A percentile compares a stretch with the other conserved stretches of the same genome.
phyloP scores from a whole-genome alignment of 1,140 invertebrate genomes.

The Eupristina koningsbergeri region DNA sequence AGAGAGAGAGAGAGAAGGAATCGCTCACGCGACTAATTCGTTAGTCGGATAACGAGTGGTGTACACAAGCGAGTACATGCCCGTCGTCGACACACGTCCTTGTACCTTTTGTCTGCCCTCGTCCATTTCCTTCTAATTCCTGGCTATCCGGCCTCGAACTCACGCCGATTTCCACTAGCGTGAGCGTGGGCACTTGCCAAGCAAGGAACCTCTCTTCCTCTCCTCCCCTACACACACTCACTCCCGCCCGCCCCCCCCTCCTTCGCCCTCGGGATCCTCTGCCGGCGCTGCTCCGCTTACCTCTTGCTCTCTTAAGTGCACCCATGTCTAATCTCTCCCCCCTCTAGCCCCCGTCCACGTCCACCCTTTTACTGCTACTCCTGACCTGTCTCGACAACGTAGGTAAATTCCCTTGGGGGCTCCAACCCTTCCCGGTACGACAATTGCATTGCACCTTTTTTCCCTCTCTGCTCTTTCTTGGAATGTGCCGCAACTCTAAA shows the following conservation, averaged over 20 bases:
- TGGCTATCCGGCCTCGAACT: not conserved
- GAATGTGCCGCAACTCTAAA: not conserved
- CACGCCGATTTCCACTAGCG: slow-evolving; percentile 21
- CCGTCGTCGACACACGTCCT: not conserved
- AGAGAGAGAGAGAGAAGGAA: not conserved
- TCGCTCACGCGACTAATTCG: slow-evolving; percentile 43
- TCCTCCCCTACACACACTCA: not conserved
- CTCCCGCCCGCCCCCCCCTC: not conserved
- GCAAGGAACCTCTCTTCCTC: not conserved
- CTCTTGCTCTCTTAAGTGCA: not conserved
- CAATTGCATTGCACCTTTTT: no score
- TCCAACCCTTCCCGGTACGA: not conserved
- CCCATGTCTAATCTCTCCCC: not conserved
- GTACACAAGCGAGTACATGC: slow-evolving; percentile 31
- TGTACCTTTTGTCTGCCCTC: not conserved
- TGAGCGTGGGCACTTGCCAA: not conserved
- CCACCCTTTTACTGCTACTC: slow-evolving; percentile 5
- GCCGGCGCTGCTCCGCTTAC: not conserved
- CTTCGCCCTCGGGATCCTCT: no score
- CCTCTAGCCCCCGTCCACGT: no score
- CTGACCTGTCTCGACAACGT: slow-evolving; percentile 6
- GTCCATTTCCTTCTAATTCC: not conserved
- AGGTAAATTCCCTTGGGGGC: slow-evolving; percentile 34
- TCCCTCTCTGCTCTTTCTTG: not conserved
- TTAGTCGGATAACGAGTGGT: slow-evolving; percentile 40